phyloP scores from a whole-genome alignment of 2,113 vertebrate species.

The Urocolius indicus region DNA sequence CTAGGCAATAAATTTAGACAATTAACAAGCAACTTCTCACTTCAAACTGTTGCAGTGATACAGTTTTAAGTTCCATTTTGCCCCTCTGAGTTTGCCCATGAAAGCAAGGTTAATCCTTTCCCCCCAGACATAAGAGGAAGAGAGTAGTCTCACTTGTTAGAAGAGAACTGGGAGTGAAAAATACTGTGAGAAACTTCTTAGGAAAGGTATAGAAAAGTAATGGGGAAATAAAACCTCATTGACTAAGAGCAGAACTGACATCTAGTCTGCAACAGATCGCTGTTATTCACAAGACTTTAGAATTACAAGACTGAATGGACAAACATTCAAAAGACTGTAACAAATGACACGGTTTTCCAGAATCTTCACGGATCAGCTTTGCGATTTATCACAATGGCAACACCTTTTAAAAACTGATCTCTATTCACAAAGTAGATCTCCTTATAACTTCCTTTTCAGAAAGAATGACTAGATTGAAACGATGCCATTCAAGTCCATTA shows the following conservation, averaged over 20 bases:
- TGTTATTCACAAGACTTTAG: background rate
- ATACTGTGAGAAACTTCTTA: background rate
- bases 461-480: background rate
- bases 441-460: background rate
- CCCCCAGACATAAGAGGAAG: background rate
- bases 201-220: background rate
- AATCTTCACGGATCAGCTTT: background rate
- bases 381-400: background rate
- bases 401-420: background rate
- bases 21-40: conserved; percentile 10
- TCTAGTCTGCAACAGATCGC: background rate
- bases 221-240: background rate
- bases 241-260: background rate
- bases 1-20: background rate
- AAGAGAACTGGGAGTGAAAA: conserved; percentile 47
- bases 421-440: background rate
- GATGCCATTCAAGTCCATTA: background rate
- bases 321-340: background rate
- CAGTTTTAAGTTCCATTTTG: background rate
- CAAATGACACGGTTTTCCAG: background rate
- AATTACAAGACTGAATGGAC: background rate
- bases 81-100: background rate
- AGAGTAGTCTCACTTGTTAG: background rate
- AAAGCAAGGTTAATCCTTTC: background rate
- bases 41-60: background rate